Percentiles rank a stretch among this genome's conserved stretches.
These are phyloP conservation scores for Glyptemys insculpta DNA, from an alignment of 2,797 vertebrate species.

Conservation along the genomic window DNA sequence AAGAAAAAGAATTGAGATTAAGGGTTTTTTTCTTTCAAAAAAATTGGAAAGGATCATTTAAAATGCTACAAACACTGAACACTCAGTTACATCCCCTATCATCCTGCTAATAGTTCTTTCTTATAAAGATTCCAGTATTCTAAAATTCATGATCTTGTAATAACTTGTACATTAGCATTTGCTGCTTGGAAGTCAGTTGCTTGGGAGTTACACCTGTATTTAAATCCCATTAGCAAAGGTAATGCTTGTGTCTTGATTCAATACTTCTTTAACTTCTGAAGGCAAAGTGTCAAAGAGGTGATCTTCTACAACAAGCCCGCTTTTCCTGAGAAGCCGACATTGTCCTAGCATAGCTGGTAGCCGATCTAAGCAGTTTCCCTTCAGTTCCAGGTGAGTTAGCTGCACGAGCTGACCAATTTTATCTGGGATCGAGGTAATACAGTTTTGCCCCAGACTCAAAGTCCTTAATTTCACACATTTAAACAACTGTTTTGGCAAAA, in stretches of 20 bases:
- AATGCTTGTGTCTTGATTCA: slow-evolving; percentile 92
- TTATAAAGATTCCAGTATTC: slow-evolving; percentile 73
- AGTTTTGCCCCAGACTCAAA: slow-evolving; percentile 95
- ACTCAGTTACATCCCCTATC: slow-evolving; percentile 72
- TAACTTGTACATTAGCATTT: slow-evolving; percentile 62
- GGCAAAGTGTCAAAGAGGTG: slow-evolving; percentile 97
- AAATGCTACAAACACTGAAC: slow-evolving; percentile 82
- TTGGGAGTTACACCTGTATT: slow-evolving; percentile 45
- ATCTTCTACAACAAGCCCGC: slow-evolving; percentile 94
- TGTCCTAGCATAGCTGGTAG: slow-evolving; percentile 92
- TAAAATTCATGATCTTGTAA: slow-evolving; percentile 70
- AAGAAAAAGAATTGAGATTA: slow-evolving; percentile 81
- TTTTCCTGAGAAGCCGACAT: slow-evolving; percentile 91
- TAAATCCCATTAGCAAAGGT: slow-evolving; percentile 92
- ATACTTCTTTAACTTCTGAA: slow-evolving; percentile 93
- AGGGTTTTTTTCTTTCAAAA: slow-evolving; percentile 74
- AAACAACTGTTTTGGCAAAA: slow-evolving; percentile 96
- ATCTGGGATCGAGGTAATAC: slow-evolving; percentile 91
- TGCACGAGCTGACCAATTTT: slow-evolving; percentile 91
- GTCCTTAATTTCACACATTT: slow-evolving; percentile 95
- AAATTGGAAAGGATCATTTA: slow-evolving; percentile 78
- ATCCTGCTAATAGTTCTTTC: slow-evolving; percentile 70
- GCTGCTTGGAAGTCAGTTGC: slow-evolving; percentile 67
- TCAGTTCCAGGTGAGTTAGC: slow-evolving; percentile 94
- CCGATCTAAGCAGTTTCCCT: slow-evolving; percentile 96